Evolutionary conservation across 2,888 invertebrate genomes (phyloP), one percentile per base, ranked within the genome.

Genomic region (Sarcophaga rosellei): DNA sequence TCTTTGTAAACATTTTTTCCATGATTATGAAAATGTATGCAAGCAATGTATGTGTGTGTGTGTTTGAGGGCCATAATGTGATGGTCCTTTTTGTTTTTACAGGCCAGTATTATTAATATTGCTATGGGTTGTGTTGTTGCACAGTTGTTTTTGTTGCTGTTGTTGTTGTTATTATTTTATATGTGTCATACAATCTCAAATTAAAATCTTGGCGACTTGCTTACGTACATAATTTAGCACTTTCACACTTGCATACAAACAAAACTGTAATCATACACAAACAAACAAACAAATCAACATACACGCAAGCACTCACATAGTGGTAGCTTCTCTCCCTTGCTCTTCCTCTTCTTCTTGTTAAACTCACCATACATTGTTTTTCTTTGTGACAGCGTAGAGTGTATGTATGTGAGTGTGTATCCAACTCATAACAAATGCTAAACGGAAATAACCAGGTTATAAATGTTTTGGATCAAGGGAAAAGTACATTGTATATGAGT

Each of bases 151-250:
- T 79, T 82, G 63, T 8, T 77, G 66, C 17, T 75, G 70, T 20
- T 72, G 72, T 25, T 70, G 65, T 10, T 75, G 68, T 59, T 75
- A 66, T 75, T 80, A 80, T 75, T 81, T 81, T 84, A 73, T 82
- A 83, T 81, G 70, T 77, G 81, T 76, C 75, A 72, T 62, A 75
- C 72, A 87, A 88, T 88, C 88, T 87, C 70, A 88, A 88, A 88
- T 88, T 88, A 88, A 88, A 88, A 88, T 88, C 88, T 88, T 86
- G 84, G 79, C 81, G 80, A 86, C 82, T 74, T 86, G 73, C 81
- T 77, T 75, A 75, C 83, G 79, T 86, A 85, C 80, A 85, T 76
- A 84, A 87, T 83, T 81, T 84, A 80, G 61, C 75, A 80, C 61
- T 80, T 84, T 80, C 70, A 66, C 75, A 80, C 79, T 79, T 10